Conservation (phyloP, 2,113 vertebrate genomes). For the Pseudopipra pipra region DNA sequence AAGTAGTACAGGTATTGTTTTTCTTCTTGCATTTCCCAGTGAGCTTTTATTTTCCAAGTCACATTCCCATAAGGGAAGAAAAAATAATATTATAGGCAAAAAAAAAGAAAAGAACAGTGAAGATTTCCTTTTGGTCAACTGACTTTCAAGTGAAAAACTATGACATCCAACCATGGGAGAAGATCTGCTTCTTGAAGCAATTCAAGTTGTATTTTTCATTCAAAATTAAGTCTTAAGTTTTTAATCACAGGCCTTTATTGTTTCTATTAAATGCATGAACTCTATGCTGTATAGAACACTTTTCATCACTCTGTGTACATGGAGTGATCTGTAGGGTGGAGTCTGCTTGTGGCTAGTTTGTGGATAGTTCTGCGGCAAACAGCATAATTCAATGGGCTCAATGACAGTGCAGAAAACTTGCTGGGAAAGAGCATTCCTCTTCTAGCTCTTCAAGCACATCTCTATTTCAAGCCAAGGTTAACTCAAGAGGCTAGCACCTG, state of each 20-base stretch:
- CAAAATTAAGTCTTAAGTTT: not conserved
- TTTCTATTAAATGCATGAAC: not conserved
- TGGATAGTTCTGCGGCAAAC: not conserved
- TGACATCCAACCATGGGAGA: not conserved
- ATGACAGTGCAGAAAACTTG: not conserved
- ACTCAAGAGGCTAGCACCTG: not conserved
- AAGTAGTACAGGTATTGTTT: not conserved
- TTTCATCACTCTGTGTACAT: not conserved
- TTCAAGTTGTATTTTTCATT: not conserved
- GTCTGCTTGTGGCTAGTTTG: not conserved
- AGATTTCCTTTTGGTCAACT: not conserved
- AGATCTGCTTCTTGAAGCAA: not conserved
- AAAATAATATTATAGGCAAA: not conserved
- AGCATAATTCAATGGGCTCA: not conserved
- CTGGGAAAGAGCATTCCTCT: not conserved
- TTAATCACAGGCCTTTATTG: not conserved
- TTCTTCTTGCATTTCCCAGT: not conserved
- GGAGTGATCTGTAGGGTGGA: accelerated
- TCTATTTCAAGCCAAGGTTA: not conserved
- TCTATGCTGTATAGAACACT: not conserved
- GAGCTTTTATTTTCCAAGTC: not conserved
- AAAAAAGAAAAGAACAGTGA: not conserved
- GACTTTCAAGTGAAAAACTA: not conserved
- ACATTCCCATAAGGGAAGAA: not conserved
- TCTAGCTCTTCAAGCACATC: not conserved